phyloP scores from a whole-genome alignment of 2,113 vertebrate species.

The Etia nguti region DNA sequence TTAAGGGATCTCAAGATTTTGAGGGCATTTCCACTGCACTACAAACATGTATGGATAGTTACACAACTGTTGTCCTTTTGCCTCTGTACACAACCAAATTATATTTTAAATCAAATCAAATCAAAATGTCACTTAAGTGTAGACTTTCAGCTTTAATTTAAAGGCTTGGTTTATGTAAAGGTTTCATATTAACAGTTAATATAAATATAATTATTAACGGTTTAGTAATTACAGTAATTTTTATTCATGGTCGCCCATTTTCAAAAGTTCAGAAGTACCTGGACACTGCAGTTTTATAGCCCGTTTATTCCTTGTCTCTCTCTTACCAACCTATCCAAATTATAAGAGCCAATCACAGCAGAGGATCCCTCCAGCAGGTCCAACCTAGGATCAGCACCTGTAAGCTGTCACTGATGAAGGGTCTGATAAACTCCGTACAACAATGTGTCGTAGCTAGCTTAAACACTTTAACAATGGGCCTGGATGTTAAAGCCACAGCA shows the following conservation, averaged over 20 bases:
- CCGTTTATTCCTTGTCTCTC: not conserved
- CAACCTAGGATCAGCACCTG: not conserved
- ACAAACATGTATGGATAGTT: not conserved
- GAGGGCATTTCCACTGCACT: not conserved
- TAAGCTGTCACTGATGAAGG: not conserved
- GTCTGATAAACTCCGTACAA: not conserved
- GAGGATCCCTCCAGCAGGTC: not conserved
- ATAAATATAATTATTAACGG: too few species aligned
- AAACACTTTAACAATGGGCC: not conserved
- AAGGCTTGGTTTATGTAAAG: not conserved
- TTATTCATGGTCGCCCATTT: not conserved
- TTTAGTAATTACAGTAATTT: not conserved
- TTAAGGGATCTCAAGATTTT: not conserved
- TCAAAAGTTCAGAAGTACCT: not conserved
- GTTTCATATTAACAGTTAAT: not conserved
- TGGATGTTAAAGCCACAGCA: not conserved
- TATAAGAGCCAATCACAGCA: not conserved
- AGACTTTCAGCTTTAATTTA: not conserved
- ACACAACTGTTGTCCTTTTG: not conserved
- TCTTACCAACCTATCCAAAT: not conserved
- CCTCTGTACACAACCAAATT: not conserved
- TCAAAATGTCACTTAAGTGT: not conserved
- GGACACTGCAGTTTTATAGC: not conserved
- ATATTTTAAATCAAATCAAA: rapidly evolving
- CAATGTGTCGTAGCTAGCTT: not conserved